Percentiles rank a stretch among this genome's conserved stretches.
These are phyloP conservation scores for Allacma fusca DNA, from an alignment of 2,888 invertebrate species.

Conservation along the genomic window DNA sequence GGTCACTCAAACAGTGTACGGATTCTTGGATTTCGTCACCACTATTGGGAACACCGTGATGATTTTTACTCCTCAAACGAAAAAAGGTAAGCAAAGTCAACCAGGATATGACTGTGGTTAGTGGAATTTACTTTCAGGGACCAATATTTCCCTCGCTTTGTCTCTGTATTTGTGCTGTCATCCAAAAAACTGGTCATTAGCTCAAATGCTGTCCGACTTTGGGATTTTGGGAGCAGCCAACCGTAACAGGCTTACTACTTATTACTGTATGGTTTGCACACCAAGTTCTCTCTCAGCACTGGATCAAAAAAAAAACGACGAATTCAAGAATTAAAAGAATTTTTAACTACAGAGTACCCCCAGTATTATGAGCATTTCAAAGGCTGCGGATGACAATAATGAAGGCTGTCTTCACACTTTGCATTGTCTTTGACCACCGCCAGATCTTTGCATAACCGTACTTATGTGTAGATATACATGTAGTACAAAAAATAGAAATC, in stretches of 20 bases:
- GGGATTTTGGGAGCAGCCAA: too few species aligned
- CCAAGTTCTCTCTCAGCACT: too few species aligned
- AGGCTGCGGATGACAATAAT: background rate
- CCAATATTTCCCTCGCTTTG: background rate
- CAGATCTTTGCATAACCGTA: background rate
- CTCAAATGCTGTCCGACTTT: background rate
- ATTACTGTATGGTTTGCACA: too few species aligned
- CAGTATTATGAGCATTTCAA: background rate
- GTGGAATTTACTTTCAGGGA: background rate
- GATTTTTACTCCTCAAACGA: slow-evolving; percentile 87
- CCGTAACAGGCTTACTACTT: too few species aligned
- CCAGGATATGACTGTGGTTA: background rate
- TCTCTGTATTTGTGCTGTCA: background rate
- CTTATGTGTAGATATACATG: background rate
- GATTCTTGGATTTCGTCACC: slow-evolving; percentile 91
- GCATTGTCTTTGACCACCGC: slow-evolving; percentile 2
- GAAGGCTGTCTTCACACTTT: background rate
- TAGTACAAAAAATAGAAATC: too few species aligned
- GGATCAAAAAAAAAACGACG: too few species aligned
- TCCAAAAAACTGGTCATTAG: background rate
- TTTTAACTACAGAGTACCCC: too few species aligned
- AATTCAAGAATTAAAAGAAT: too few species aligned
- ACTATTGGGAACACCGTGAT: slow-evolving; percentile 93
- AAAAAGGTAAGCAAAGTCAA: slow-evolving; percentile 52
- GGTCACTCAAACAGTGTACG: slow-evolving; percentile 90